Evolutionary conservation across 2,888 invertebrate species (phyloP).

Genomic region (Euproctis similis): DNA sequence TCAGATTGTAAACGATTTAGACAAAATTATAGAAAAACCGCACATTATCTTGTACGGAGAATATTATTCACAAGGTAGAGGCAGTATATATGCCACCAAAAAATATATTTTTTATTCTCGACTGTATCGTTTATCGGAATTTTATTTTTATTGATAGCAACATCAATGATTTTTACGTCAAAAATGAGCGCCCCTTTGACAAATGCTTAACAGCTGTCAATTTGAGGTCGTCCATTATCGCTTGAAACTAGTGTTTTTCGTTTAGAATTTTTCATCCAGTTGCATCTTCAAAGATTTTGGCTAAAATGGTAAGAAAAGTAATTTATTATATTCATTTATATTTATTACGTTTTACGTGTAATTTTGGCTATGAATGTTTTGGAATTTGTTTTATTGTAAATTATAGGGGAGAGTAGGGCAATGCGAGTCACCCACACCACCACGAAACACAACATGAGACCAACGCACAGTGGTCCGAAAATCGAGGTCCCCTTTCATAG

Average conservation of each 20-base stretch:
- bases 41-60: too few relatives aligned
- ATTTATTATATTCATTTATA: neutral
- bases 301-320: neutral
- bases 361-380: neutral
- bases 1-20: too few relatives aligned
- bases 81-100: constrained; percentile 2
- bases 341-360: neutral
- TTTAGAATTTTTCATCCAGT: neutral
- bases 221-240: neutral
- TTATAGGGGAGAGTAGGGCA: too few relatives aligned
- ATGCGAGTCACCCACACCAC: too few relatives aligned
- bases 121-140: neutral
- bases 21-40: too few relatives aligned
- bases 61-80: neutral
- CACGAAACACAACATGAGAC: too few relatives aligned
- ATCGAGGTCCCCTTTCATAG: too few relatives aligned
- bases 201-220: neutral
- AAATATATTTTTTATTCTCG: constrained; percentile 2
- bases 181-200: neutral
- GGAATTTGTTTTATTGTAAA: constrained; percentile 1
- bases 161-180: neutral
- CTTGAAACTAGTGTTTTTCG: neutral
- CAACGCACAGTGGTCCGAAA: too few relatives aligned
- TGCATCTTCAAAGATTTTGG: neutral
- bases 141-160: neutral